phyloP scores from a whole-genome alignment of 2,113 vertebrate genomes.

The Stigmatopora argus region DNA sequence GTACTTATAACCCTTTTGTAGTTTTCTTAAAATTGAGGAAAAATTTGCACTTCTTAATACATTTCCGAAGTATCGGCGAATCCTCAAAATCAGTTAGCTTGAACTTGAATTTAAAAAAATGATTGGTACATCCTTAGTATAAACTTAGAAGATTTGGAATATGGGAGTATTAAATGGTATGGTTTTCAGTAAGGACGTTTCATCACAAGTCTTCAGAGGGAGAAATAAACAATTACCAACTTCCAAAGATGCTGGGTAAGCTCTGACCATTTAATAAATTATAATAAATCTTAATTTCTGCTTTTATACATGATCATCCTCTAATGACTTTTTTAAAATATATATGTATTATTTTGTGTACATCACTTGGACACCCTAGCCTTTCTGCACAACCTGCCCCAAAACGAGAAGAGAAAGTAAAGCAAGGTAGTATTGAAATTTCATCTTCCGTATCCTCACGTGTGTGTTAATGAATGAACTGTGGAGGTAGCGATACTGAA shows the following conservation, averaged over 20 bases:
- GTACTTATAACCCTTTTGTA: no score
- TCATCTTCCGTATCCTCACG: no score
- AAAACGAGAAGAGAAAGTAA: constrained; percentile 36
- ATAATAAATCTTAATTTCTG: neutral
- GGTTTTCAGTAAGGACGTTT: constrained; percentile 49
- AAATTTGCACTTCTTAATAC: no score
- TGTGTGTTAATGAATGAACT: no score
- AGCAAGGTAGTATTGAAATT: constrained; percentile 39
- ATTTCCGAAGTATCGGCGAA: no score
- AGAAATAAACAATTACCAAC: constrained; percentile 27
- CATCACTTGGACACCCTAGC: constrained; percentile 15
- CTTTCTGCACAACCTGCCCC: constrained; percentile 29
- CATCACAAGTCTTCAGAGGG: constrained; percentile 23
- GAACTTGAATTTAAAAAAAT: no score
- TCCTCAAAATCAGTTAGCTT: no score
- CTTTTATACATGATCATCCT: neutral
- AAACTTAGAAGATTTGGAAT: neutral
- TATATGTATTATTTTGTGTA: neutral
- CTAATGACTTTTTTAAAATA: neutral
- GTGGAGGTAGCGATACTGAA: no score
- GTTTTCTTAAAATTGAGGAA: no score
- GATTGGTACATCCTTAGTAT: no score
- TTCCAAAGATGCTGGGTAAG: constrained; percentile 40
- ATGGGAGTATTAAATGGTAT: constrained; percentile 6
- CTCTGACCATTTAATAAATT: neutral